Base-by-base conservation (phyloP, 2,888 invertebrate genomes). In the Entomobrya proxima region DNA sequence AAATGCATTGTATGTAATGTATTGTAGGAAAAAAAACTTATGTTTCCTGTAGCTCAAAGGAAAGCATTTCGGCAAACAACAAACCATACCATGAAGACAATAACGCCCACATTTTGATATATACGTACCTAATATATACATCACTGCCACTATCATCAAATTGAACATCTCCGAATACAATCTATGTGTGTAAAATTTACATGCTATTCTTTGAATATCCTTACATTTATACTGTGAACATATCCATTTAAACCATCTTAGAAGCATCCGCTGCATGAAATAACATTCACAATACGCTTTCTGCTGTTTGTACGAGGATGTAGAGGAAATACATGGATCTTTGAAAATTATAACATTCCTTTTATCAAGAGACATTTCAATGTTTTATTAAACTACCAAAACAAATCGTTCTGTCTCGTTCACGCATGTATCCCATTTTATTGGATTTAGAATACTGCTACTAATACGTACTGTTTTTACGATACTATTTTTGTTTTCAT, bases 341-440 rank as follows among this genome's bases (percentile, higher is more conserved):
- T 30, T 30, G 58, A 30, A 58, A 58, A 58, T 58, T 58, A 58
- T 30, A 27, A 30, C 58, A 58, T 58, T 58, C 61, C 64, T 47
- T 61, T 77, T 77, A 58, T 61, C 40, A 44, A 61, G 61, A 77
- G 64, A 27, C 77, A 64, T 77, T 72, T 77, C 44, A 47, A 47
- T 77, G 44, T 47, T 77, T 77, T 77, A 64, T 77, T 77, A 64
- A 77, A 77, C 77, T 77, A 44, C 18, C n/a, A 40, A 50, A 64
- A 77, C 77, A 64, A 64, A 47, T 61, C 44, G 77, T 77, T 77
- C 35, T 44, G 77, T 58, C 61, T 44, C 61, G 44, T 77, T 77
- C 64, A 21, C 35, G 77, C 77, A 64, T 64, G 44, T 47, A 77
- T 77, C 77, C 64, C 64, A 27, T 77, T 64, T 58, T 77, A 77